Percentiles rank a stretch among this genome's conserved stretches.
Conservation (phyloP, 2,888 invertebrate species). For the Auanema sp. region DNA sequence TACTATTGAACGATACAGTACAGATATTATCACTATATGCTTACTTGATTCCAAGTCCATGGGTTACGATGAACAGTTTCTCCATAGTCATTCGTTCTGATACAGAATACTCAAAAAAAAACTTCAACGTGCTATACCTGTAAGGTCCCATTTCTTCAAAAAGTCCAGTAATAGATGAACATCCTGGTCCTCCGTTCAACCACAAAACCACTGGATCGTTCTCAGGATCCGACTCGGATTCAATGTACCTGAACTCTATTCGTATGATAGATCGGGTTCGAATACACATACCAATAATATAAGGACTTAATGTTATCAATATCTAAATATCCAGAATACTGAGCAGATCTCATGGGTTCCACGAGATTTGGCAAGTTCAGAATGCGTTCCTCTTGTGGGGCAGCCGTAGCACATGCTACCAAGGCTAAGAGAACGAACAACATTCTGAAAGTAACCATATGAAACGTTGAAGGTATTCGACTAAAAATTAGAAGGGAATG, state of each 20-base stretch:
- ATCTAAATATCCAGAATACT: constrained; percentile 67
- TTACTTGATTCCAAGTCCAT: constrained; percentile 63
- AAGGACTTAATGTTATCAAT: constrained; percentile 63
- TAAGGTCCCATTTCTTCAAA: constrained; percentile 52
- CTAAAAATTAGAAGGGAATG: too few relatives aligned
- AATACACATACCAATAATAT: constrained; percentile 67
- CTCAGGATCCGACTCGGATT: constrained; percentile 62
- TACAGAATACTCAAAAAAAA: constrained; percentile 26
- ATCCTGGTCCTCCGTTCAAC: constrained; percentile 66
- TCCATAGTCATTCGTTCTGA: constrained; percentile 54
- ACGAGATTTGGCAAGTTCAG: constrained; percentile 30
- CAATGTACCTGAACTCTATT: constrained; percentile 51
- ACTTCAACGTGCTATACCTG: constrained; percentile 2
- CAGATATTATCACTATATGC: not conserved
- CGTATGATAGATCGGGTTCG: too few relatives aligned
- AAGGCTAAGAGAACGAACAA: too few relatives aligned
- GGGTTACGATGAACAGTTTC: constrained; percentile 51
- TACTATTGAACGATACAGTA: constrained; percentile 53
- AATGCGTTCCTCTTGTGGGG: constrained; percentile 19
- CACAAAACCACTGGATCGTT: constrained; percentile 65
- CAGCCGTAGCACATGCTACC: constrained; percentile 3
- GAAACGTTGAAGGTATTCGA: too few relatives aligned
- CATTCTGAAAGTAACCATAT: too few relatives aligned
- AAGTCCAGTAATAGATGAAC: constrained; percentile 50
- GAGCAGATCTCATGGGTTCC: constrained; percentile 50